A percentile compares a stretch with the other conserved stretches of the same genome.
These are phyloP conservation scores for Falco novaeseelandiae DNA, from an alignment of 2,797 vertebrate species.

Conservation along the genomic window DNA sequence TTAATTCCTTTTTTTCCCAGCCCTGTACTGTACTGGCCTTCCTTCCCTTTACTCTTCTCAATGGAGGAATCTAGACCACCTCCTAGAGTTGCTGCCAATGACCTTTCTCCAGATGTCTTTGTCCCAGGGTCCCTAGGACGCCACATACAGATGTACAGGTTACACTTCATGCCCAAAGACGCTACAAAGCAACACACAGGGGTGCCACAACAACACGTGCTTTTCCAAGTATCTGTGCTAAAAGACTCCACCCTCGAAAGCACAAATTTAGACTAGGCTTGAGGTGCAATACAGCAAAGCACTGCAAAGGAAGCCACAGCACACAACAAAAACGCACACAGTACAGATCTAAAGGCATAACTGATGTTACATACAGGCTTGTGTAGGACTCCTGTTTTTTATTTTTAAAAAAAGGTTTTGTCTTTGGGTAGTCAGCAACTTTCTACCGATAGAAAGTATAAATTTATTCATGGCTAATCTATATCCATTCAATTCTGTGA, in stretches of 20 bases:
- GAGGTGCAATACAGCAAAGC: neutral
- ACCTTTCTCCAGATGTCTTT: neutral
- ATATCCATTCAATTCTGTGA: neutral
- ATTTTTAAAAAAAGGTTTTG: too few relatives aligned
- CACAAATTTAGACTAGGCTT: too few relatives aligned
- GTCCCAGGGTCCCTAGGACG: neutral
- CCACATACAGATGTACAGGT: too few relatives aligned
- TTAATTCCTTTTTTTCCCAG: neutral
- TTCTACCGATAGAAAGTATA: neutral
- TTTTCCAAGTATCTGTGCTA: neutral
- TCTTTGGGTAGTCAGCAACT: neutral
- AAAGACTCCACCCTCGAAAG: neutral
- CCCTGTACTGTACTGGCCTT: neutral
- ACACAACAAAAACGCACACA: neutral
- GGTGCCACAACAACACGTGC: too few relatives aligned
- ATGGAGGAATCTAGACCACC: neutral
- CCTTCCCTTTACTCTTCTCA: neutral
- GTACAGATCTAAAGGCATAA: neutral
- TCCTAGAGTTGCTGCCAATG: neutral
- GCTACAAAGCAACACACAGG: neutral
- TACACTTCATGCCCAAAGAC: rapidly evolving
- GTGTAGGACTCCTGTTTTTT: too few relatives aligned
- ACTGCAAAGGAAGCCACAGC: neutral
- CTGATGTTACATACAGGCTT: neutral
- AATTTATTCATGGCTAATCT: neutral